phyloP scores from a whole-genome alignment of 2,797 vertebrate species.

The Cacajao melanocephalus region DNA sequence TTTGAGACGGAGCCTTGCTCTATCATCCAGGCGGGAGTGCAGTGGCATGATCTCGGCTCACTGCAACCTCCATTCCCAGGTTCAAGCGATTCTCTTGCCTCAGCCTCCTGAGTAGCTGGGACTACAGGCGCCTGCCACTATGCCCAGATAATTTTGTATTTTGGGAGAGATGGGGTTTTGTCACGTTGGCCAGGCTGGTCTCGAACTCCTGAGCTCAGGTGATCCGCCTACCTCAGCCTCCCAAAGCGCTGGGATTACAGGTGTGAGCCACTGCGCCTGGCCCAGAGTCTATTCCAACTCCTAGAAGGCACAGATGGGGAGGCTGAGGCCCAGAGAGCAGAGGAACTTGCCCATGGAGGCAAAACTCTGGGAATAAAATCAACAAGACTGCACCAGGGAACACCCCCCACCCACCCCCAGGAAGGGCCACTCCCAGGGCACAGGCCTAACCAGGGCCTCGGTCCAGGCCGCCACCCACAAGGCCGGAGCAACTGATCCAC shows the following conservation, averaged over 20 bases:
- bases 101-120: neutral
- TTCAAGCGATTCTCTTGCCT: neutral
- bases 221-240: neutral
- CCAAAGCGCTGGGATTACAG: neutral
- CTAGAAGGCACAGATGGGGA: neutral
- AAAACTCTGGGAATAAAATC: neutral
- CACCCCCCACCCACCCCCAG: neutral
- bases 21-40: neutral
- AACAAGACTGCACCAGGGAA: neutral
- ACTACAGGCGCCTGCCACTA: neutral
- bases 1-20: neutral
- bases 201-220: neutral
- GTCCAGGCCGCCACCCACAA: neutral
- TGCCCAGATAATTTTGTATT: neutral
- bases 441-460: neutral
- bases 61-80: neutral
- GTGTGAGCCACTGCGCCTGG: fast-evolving
- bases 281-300: neutral
- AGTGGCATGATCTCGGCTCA: neutral
- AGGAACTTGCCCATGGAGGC: neutral
- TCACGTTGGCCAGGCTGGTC: neutral
- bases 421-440: neutral
- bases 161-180: neutral
- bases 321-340: neutral
- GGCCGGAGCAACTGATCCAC: neutral